phyloP scores from a whole-genome alignment of 2,113 vertebrate species.

The Notiomystis cincta region DNA sequence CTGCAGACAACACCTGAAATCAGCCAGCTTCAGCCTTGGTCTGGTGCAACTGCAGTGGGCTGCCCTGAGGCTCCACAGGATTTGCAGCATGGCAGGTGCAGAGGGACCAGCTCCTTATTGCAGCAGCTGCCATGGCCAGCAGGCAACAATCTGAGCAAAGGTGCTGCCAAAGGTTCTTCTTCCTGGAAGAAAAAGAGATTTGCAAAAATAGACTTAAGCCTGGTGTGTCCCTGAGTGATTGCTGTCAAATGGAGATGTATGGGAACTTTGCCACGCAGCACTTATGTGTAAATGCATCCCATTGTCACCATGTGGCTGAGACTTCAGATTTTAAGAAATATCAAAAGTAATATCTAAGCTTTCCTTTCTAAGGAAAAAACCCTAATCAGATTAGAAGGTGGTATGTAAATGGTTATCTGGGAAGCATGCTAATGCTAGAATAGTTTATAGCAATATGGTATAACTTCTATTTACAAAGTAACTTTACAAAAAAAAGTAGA shows the following conservation, averaged over 20 bases:
- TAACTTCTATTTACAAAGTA: neutral
- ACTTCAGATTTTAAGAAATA: neutral
- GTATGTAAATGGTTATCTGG: neutral
- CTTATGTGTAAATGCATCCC: fast-evolving
- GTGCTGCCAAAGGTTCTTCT: neutral
- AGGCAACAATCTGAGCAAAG: neutral
- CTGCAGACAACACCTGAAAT: neutral
- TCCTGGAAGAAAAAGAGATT: neutral
- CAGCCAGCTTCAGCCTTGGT: fast-evolving
- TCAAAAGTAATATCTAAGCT: neutral
- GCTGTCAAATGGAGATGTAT: neutral
- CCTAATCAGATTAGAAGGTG: neutral
- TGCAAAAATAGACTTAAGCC: neutral
- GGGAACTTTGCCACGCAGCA: neutral
- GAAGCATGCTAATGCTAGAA: neutral
- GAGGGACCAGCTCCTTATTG: neutral
- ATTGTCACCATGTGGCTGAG: neutral
- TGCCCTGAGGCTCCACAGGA: neutral
- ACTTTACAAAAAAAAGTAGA: neutral
- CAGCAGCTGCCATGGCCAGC: neutral
- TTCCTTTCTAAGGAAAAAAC: neutral
- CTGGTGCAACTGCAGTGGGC: neutral
- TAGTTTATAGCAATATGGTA: neutral
- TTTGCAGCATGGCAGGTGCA: fast-evolving
- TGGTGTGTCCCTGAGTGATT: neutral